phyloP scores from a whole-genome alignment of 2,888 invertebrate genomes.

The Elaeidobius kamerunicus region DNA sequence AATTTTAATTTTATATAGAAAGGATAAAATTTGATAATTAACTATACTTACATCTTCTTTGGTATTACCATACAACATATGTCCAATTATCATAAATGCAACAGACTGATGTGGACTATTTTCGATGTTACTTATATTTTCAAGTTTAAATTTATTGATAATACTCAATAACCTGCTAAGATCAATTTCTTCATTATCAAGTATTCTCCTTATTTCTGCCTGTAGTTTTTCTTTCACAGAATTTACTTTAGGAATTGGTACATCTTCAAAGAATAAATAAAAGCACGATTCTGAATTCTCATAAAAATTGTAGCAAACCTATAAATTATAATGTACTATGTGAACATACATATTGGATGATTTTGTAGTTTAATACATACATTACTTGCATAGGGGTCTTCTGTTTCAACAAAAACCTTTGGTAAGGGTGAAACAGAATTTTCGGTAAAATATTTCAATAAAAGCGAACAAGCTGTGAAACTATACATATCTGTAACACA shows the following conservation, averaged over 20 bases:
- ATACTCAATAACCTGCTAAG: conserved; percentile 72
- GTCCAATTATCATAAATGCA: conserved; percentile 75
- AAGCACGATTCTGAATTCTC: conserved; percentile 72
- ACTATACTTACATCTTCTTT: conserved; percentile 65
- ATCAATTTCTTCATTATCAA: conserved; percentile 59
- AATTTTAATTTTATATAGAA: neutral
- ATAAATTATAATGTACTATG: conserved; percentile 33
- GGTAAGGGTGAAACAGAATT: conserved; percentile 85
- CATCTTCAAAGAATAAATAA: conserved; percentile 71
- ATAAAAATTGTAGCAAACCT: conserved; percentile 66
- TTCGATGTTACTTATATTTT: conserved; percentile 69
- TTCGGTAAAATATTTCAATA: conserved; percentile 80
- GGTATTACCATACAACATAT: conserved; percentile 76
- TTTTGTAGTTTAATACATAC: conserved; percentile 50
- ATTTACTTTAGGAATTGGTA: conserved; percentile 65
- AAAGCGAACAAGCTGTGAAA: conserved; percentile 62
- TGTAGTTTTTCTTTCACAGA: conserved; percentile 59
- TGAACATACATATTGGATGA: neutral
- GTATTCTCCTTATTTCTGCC: conserved; percentile 51
- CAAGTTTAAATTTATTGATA: conserved; percentile 67
- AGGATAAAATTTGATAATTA: too few species aligned
- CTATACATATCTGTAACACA: conserved; percentile 57
- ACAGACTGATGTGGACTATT: conserved; percentile 73
- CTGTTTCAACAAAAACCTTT: conserved; percentile 76
- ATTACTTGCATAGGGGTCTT: conserved; percentile 76